Base-by-base conservation (phyloP, 2,113 vertebrate species). In the Oreotragus oreotragus region DNA sequence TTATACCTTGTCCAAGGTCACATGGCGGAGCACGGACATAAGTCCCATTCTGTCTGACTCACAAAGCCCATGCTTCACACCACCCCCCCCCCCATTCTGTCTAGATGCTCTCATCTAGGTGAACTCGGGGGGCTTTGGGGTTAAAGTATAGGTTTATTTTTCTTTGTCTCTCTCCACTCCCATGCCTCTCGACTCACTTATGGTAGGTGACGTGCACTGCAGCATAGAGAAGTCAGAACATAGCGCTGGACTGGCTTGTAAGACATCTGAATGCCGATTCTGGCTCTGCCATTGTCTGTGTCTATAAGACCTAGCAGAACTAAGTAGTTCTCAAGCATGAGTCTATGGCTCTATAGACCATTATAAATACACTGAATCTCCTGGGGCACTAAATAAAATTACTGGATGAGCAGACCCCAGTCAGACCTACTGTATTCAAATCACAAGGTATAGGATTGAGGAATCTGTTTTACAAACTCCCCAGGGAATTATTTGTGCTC, bases 381-480 rank as follows among this genome's bases (percentile, higher is more conserved):
- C 19, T 90, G n/a, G 43, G 19, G 17, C 11, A 53, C n/a, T 94
- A 5, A 64, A 89, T 45, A 79, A 66, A 93, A 88, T 88, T 81
- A 28, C 84, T 92, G 60, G 17, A 33, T 77, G 62, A 94, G 16
- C 30, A 81, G 53, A 77, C 33, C 27, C 53, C 28, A 76, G 7
- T 21, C 51, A 62, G 30, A 89, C 51, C 47, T 84, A 17, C 25
- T 76, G 39, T 86, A 73, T 80, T 27, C 15, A 84, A 10, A 86
- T 86, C 23, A 49, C 45, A 51, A 64, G 13, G 30, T 55, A 8
- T 30, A 33, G 39, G 43, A 84, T 55, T 73, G 62, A 43, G 66
- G 30, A 93, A 51, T 85, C 49, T 88, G 27, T 39, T 94, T 80
- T 92, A 60, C 4, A 90, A 51, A 51, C 51, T 85, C 27, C 27